phyloP scores from a whole-genome alignment of 2,888 invertebrate genomes.

The Antheraea yamamai region DNA sequence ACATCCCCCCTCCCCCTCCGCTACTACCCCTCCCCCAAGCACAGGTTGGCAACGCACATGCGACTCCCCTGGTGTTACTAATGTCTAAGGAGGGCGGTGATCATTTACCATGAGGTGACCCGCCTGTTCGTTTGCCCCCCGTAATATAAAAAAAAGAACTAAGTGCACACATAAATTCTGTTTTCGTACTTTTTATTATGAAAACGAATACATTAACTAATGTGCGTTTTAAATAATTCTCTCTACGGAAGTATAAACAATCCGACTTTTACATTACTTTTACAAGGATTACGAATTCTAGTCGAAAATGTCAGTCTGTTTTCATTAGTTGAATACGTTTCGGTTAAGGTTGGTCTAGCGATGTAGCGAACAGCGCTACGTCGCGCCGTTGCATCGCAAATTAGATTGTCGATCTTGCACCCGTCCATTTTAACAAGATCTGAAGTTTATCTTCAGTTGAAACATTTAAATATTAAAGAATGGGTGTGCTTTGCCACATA shows the following conservation, averaged over 20 bases:
- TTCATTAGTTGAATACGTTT: conserved; percentile 1
- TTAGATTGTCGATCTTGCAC: conserved; percentile 34
- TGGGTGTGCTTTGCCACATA: neutral
- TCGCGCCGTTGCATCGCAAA: conserved; percentile 31
- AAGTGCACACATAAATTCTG: too few species aligned
- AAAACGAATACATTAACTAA: too few species aligned
- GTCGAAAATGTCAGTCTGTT: neutral
- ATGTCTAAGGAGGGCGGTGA: too few species aligned
- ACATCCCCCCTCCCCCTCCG: too few species aligned
- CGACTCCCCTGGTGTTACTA: too few species aligned
- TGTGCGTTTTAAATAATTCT: neutral
- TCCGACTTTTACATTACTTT: neutral
- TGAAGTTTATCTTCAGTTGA: neutral
- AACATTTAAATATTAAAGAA: neutral
- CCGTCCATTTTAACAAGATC: conserved; percentile 27
- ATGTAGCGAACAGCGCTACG: neutral
- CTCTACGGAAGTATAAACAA: neutral
- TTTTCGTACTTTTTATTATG: too few species aligned
- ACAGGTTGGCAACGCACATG: too few species aligned
- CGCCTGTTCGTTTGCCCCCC: too few species aligned
- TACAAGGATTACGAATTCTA: neutral
- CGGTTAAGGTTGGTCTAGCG: neutral
- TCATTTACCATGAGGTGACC: too few species aligned
- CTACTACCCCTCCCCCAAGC: too few species aligned
- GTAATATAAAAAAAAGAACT: too few species aligned